These are phyloP conservation scores for Neocrepidodera transversa DNA, from an alignment of 2,888 invertebrate species.

Conservation along the genomic window DNA sequence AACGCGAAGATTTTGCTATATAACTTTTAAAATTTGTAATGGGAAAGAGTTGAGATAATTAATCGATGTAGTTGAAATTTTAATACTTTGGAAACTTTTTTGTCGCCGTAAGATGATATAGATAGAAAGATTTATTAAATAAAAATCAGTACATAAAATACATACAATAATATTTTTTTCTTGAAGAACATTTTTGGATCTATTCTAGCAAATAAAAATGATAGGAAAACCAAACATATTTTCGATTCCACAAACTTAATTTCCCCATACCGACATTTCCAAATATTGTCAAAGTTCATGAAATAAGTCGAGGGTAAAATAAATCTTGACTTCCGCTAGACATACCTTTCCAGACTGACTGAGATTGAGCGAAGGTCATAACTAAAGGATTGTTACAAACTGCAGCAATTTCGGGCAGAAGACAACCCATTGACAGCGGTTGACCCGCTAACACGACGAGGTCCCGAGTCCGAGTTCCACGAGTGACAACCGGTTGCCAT, in stretches of 20 bases:
- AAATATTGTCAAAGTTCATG: background rate
- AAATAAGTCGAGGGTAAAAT: conserved; percentile 7
- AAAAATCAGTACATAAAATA: too few relatives aligned
- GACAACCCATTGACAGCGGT: conserved; percentile 57
- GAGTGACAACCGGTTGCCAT: conserved; percentile 52
- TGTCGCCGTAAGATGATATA: too few relatives aligned
- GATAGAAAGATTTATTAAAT: too few relatives aligned
- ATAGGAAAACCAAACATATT: background rate
- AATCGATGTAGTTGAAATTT: too few relatives aligned
- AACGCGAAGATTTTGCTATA: too few relatives aligned
- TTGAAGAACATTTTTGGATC: too few relatives aligned
- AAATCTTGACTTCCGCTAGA: conserved; percentile 24
- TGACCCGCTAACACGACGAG: conserved; percentile 53
- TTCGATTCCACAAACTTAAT: background rate
- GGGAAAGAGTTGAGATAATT: too few relatives aligned
- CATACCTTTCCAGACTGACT: conserved; percentile 29
- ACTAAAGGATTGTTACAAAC: conserved; percentile 44
- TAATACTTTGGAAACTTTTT: too few relatives aligned
- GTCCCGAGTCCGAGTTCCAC: conserved; percentile 41
- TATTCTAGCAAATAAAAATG: too few relatives aligned
- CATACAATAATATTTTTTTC: too few relatives aligned
- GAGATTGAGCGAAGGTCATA: conserved; percentile 39
- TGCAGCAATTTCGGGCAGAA: conserved; percentile 47
- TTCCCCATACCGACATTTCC: background rate
- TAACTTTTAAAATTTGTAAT: too few relatives aligned